Evolutionary conservation across 37 sponge, comb jelly and placozoan genomes (phyloP).

Genomic region (Beroe ovata): DNA sequence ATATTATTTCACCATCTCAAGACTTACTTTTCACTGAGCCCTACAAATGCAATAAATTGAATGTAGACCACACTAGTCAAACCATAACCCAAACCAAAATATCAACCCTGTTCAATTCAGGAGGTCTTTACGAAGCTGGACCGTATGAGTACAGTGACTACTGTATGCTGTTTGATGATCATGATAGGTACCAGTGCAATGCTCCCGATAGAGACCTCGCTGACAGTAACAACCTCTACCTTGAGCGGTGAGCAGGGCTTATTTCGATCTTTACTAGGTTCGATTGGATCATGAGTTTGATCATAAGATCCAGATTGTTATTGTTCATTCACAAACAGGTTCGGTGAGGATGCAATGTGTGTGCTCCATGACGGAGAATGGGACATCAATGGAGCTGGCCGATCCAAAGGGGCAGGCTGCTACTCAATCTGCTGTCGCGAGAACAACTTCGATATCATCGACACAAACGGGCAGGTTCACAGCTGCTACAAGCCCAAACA

Average conservation of each 20-base stretch:
- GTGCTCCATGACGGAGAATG: slow-evolving; percentile 51
- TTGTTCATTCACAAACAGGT: too few relatives aligned
- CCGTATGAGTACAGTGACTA: slow-evolving; percentile 47
- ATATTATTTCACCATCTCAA: too few relatives aligned
- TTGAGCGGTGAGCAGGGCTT: too few relatives aligned
- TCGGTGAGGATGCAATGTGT: not conserved
- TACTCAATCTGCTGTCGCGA: slow-evolving; percentile 58
- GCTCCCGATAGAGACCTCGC: not conserved
- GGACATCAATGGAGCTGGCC: slow-evolving; percentile 13
- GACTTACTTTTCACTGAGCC: too few relatives aligned
- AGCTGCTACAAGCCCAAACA: slow-evolving; percentile 38
- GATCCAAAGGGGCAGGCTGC: slow-evolving; percentile 54
- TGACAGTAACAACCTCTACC: not conserved
- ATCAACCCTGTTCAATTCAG: too few relatives aligned
- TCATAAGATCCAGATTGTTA: too few relatives aligned
- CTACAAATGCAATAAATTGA: too few relatives aligned
- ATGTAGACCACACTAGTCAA: too few relatives aligned
- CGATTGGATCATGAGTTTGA: too few relatives aligned
- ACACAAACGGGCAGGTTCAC: not conserved
- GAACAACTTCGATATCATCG: slow-evolving; percentile 16
- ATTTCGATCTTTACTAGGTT: too few relatives aligned
- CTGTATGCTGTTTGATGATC: slow-evolving; percentile 19
- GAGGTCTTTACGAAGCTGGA: slow-evolving; percentile 9
- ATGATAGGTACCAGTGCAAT: not conserved
- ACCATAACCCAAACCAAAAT: too few relatives aligned